Evolutionary conservation across 2,888 invertebrate species (phyloP), one percentile per base, ranked within the genome.

Genomic region (Cantharis rustica): DNA sequence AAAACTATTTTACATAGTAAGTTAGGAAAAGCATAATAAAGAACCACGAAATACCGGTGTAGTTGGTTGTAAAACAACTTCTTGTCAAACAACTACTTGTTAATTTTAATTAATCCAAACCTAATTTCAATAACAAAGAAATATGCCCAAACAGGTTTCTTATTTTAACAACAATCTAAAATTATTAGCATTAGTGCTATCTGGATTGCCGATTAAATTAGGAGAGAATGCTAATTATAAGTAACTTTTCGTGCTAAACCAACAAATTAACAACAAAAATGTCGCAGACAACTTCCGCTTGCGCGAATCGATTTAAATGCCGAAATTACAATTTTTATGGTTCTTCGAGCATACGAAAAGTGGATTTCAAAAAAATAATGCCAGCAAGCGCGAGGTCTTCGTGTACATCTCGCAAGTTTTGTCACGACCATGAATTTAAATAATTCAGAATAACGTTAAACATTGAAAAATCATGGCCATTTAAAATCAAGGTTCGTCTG

Each of bases 401-500:
- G n/a, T 47, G 47, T 47, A 47, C 47, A 47, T 47, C 47, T 47
- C 47, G 47, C 9, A 47, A 47, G 47, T 47, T 47, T 47, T 47
- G 47, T 63, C 23, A 20, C 64, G 64, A 66, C 64, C 64, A 23
- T 16, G 64, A 66, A 20, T 66, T 66, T 66, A 66, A 66, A 66
- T 66, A 66, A 66, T 66, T 66, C 64, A 66, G 64, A 66, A 66
- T 66, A 66, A 66, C n/a, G 64, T 66, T 66, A 20, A 66, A 66
- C 23, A 23, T 66, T 66, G 64, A 17, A 20, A 64, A 66, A 66
- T 66, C 64, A 66, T 20, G 64, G 64, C n/a, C 64, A 23, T 66
- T 66, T 66, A 66, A 66, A 66, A 66, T 66, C 64, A 66, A 66
- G 64, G 64, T 66, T 66, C 20, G 64, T 66, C 64, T 47, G 47